A percentile compares a stretch with the other conserved stretches of the same genome.
Evolutionary conservation across 2,888 invertebrate species (phyloP).

Genomic region (Agonopterix heracliana): DNA sequence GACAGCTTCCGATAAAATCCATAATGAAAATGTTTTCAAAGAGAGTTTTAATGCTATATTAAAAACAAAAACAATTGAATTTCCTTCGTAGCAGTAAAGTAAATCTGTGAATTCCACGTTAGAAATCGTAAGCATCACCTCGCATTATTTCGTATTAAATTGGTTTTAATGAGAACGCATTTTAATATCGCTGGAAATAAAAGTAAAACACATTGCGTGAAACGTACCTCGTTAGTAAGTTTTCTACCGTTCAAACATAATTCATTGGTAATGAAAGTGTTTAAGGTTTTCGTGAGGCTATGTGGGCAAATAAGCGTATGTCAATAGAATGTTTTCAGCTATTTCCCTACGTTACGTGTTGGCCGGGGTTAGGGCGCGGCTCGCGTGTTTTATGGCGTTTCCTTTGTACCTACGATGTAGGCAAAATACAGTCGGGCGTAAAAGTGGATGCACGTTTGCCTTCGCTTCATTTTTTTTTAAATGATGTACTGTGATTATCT

Average conservation of each 20-base stretch:
- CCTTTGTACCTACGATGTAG: conserved; percentile 35
- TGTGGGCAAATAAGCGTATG: conserved; percentile 24
- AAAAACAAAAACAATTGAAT: too few species aligned
- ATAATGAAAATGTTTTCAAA: too few species aligned
- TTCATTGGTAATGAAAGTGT: conserved; percentile 6
- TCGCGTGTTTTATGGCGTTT: conserved; percentile 40
- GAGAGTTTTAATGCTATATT: too few species aligned
- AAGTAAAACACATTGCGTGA: conserved; percentile 2
- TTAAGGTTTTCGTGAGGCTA: neutral
- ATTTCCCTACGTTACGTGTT: conserved; percentile 29
- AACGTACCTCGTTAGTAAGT: conserved; percentile 1
- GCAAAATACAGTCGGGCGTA: conserved; percentile 7
- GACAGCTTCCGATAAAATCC: too few species aligned
- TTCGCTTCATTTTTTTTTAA: too few species aligned
- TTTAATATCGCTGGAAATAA: neutral
- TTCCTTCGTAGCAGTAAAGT: too few species aligned
- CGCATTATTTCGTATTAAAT: too few species aligned
- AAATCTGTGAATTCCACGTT: too few species aligned
- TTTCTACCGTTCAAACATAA: conserved; percentile 1
- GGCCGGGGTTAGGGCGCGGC: conserved; percentile 32
- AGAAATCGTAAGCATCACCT: too few species aligned
- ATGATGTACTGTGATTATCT: too few species aligned
- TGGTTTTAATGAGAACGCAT: too few species aligned
- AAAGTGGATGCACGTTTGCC: neutral
- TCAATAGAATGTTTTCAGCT: conserved; percentile 39